Percentiles rank a stretch among this genome's conserved stretches.
Conservation (phyloP, 2,797 vertebrate genomes). For the Neosilurus mollespiculum region DNA sequence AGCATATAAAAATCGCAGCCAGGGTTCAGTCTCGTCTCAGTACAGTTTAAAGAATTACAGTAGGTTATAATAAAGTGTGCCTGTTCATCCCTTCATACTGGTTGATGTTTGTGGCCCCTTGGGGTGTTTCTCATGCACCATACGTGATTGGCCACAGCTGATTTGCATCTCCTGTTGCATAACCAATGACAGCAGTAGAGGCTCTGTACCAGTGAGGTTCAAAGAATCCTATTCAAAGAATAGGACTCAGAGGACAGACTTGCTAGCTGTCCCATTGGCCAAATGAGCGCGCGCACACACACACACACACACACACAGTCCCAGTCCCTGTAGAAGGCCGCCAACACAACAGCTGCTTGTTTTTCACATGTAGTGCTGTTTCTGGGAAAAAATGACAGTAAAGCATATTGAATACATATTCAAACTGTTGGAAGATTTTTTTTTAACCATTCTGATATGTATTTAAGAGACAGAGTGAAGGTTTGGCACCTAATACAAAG, state of each 20-base stretch:
- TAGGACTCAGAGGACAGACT: background rate
- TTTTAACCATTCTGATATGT: background rate
- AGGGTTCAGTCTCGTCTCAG: background rate
- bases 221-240: conserved; percentile 21
- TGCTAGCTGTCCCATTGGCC: conserved; percentile 26
- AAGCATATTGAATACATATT: background rate
- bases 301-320: background rate
- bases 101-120: background rate
- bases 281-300: background rate
- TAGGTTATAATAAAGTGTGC: background rate
- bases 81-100: too few relatives aligned
- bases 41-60: background rate
- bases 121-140: conserved; percentile 53
- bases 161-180: conserved; percentile 59
- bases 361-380: background rate
- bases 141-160: conserved; percentile 61
- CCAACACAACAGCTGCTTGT: background rate
- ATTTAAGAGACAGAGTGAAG: background rate
- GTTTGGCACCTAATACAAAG: background rate
- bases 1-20: background rate
- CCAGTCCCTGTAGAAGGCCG: background rate
- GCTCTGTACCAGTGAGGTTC: background rate
- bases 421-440: background rate
- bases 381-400: background rate
- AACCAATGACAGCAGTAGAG: conserved; percentile 60